A percentile compares a stretch with the other conserved stretches of the same genome.
phyloP scores from a whole-genome alignment of 2,113 vertebrate genomes.

The Myodes glareolus region DNA sequence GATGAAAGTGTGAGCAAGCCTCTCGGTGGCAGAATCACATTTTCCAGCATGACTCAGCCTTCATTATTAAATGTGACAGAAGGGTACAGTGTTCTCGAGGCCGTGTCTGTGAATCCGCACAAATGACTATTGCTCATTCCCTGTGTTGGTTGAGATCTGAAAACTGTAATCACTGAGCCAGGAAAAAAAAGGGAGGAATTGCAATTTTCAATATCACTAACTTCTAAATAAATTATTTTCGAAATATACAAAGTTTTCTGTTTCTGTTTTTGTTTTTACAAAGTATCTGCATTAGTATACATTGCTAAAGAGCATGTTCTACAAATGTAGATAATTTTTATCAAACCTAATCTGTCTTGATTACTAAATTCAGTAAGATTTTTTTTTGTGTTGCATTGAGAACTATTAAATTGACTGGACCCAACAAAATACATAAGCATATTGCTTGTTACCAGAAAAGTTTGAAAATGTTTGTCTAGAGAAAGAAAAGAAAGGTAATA shows the following conservation, averaged over 20 bases:
- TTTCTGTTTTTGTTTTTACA: not conserved
- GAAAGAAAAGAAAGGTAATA: not conserved
- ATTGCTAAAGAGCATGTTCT: not conserved
- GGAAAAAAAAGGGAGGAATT: not conserved
- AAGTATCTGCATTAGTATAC: not conserved
- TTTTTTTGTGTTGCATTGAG: not conserved
- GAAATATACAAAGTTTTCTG: not conserved
- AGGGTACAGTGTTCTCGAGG: not conserved
- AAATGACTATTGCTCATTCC: not conserved
- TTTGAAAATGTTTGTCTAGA: not conserved
- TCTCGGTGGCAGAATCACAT: not conserved
- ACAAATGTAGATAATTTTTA: constrained; percentile 3
- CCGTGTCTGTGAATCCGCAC: not conserved
- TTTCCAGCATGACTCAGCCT: not conserved
- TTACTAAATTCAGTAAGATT: not conserved
- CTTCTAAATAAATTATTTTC: constrained; percentile 44
- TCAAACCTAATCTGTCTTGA: not conserved
- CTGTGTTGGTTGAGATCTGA: not conserved
- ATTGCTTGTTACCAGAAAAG: not conserved
- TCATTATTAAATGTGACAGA: not conserved
- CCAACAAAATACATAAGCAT: not conserved
- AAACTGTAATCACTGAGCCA: not conserved
- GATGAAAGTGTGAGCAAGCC: not conserved
- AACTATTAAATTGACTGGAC: constrained; percentile 30
- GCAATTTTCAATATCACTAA: not conserved